Base-by-base conservation (phyloP, 53 echinoderm and acorn worm genomes). In the Echinarachnius parma region DNA sequence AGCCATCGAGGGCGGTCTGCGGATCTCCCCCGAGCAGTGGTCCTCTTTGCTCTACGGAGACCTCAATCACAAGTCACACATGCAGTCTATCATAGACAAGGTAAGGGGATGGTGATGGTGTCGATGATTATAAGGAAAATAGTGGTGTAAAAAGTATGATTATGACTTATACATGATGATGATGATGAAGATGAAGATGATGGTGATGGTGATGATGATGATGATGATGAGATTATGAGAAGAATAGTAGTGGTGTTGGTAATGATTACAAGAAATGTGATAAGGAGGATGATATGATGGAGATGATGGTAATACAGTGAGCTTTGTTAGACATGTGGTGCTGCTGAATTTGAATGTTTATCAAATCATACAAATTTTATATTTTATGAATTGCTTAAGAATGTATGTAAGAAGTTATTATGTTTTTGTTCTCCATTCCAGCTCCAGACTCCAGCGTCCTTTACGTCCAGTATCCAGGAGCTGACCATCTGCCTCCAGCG, bases 51-150 rank as follows among this genome's bases (percentile, higher is more conserved):
- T 96, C 14, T 96, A 96, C 62, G 96, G 96, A 8, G 96, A 96
- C 61, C 82, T 87, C 26, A 87, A 81, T 31, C 96, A 96, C 75
- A 96, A 96, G 58, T 96, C 96, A 28, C 96, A 96, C 59, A 96
- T 96, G 96, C 96, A 96, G 75, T 96, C 96, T 19, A 96, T 96
- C 48, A 96, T 96, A 78, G 96, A 96, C 44, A 96, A 96, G 91
- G 96, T 95, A 53, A 60, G 64, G 18, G 19, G 19, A 13, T 9
- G 13, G 42, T 39, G 42, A n/a, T n/a, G n/a, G n/a, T n/a, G n/a
- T n/a, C n/a, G 42, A 39, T 39, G 13, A 9, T 39, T 7, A 39
- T n/a, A n/a, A n/a, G n/a, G n/a, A n/a, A n/a, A n/a, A n/a, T n/a
- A n/a, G n/a, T n/a, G n/a, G n/a, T n/a, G n/a, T n/a, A n/a, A n/a